Base-by-base conservation (phyloP, 2,113 vertebrate species). In the Ictalurus punctatus region DNA sequence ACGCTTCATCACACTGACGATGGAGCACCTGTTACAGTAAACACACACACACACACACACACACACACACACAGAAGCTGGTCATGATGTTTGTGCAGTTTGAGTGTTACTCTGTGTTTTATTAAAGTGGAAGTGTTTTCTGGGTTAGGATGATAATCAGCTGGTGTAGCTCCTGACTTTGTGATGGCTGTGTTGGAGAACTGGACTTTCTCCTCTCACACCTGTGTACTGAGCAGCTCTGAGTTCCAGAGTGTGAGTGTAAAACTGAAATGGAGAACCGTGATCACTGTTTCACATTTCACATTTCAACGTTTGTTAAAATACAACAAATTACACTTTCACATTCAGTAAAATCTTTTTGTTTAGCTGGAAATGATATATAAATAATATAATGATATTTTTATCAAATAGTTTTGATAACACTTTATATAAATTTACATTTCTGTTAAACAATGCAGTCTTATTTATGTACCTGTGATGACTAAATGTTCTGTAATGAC, bases 81-180 rank as follows among this genome's bases (percentile, higher is more conserved):
- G 40, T 52, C 25, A 74, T 40, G 7, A 74, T 21, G 19, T 19
- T 44, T 74, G 23, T 27, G 37, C 37, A 76, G 17, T 37, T 44
- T 76, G 19, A 40, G 73, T 4, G 2, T 40, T 44, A 23, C 71
- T 48, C 6, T 1, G 40, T 78, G 40, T 25, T 78, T 78, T 25
- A 25, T 48, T 76, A 21, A 82, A 34, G 54, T 14, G 48, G 27
- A 54, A 19, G 78, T n/a, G 37, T 30, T 78, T 44, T 58, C 71
- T 19, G 52, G 27, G 40, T 90, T 85, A 87, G 84, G 8, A 58
- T 76, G 44, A 44, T 89, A 87, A 89, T 89, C 74, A 86, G 65
- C 80, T 91, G 14, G 1, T 81, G 90, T 83, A 86, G 48, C 48
- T 54, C 58, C 65, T 91, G 69, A 83, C 58, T 83, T 86, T 83